Percentiles rank a stretch among this genome's conserved stretches.
Conservation (phyloP, 2,797 vertebrate genomes). For the Botia almorhae region DNA sequence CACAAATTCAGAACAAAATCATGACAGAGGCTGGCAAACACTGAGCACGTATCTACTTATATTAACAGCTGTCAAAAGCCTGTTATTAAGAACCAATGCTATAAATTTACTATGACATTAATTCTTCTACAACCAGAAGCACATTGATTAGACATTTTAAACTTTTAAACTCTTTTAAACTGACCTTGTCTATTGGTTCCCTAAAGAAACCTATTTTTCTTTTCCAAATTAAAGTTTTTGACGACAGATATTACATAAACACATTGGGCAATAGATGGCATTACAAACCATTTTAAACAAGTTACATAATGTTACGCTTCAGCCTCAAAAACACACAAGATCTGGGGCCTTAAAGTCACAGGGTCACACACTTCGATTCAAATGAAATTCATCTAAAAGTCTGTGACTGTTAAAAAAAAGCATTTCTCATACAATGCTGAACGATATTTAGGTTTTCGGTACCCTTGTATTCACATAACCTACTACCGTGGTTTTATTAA, state of each 20-base stretch:
- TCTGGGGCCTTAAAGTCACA: not conserved
- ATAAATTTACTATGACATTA: not conserved
- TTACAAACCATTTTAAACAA: slow-evolving; percentile 31
- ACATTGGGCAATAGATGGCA: slow-evolving; percentile 26
- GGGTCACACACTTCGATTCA: not conserved
- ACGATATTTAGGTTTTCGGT: not conserved
- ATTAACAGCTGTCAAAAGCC: too few species aligned
- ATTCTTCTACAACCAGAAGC: not conserved
- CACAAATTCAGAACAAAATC: not conserved
- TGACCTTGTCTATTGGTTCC: slow-evolving; percentile 12
- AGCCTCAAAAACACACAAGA: not conserved
- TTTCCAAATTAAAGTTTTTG: not conserved
- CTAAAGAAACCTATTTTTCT: not conserved
- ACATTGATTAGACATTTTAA: not conserved
- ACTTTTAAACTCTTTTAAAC: slow-evolving; percentile 6
- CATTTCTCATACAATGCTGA: not conserved
- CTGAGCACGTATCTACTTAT: too few species aligned
- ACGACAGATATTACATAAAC: slow-evolving; percentile 50
- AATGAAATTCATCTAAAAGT: not conserved
- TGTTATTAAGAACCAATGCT: not conserved
- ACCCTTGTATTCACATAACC: not conserved
- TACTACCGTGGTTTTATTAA: not conserved
- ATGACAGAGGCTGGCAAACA: too few species aligned
- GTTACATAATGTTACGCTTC: slow-evolving; percentile 26
- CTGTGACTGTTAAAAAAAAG: not conserved